Percentiles rank a stretch among this genome's conserved stretches.
Conservation (phyloP, 2,888 invertebrate genomes). For the Coremacera marginata region DNA sequence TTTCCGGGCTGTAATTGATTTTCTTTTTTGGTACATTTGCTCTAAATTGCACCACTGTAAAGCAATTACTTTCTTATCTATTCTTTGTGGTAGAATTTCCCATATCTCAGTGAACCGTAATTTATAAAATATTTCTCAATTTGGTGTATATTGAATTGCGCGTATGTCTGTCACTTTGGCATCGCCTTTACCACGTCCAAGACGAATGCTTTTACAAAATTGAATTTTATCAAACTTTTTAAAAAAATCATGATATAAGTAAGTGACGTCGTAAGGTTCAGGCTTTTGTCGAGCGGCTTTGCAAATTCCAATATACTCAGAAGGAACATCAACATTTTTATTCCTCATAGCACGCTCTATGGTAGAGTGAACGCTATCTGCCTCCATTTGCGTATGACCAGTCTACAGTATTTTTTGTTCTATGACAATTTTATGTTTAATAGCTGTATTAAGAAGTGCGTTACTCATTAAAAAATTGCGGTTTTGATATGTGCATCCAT, state of each 20-base stretch:
- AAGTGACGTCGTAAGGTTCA: not conserved
- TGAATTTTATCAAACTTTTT: slow-evolving; percentile 21
- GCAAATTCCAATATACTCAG: slow-evolving; percentile 7
- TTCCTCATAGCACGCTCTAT: slow-evolving; percentile 12
- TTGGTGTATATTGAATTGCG: slow-evolving; percentile 31
- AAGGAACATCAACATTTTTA: slow-evolving; percentile 4
- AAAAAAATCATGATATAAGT: slow-evolving; percentile 7
- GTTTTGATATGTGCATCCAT: not conserved
- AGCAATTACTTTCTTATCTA: too few species aligned
- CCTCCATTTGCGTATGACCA: too few species aligned
- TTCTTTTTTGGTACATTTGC: too few species aligned
- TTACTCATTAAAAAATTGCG: not conserved
- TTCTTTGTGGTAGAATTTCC: too few species aligned
- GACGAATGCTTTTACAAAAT: slow-evolving; percentile 35
- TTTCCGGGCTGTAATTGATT: too few species aligned
- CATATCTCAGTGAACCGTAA: slow-evolving; percentile 30
- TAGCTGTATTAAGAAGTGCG: not conserved
- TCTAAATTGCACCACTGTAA: too few species aligned
- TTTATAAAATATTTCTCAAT: slow-evolving; percentile 36
- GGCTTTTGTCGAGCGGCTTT: slow-evolving; percentile 11
- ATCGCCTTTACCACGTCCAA: slow-evolving; percentile 30
- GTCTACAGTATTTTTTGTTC: too few species aligned
- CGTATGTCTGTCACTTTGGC: slow-evolving; percentile 37
- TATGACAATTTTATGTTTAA: not conserved
- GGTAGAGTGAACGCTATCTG: not conserved